Percentiles rank a stretch among this genome's conserved stretches.
These are phyloP conservation scores for Brachionus rubens DNA, from an alignment of 1,140 invertebrate genomes.

Conservation along the genomic window DNA sequence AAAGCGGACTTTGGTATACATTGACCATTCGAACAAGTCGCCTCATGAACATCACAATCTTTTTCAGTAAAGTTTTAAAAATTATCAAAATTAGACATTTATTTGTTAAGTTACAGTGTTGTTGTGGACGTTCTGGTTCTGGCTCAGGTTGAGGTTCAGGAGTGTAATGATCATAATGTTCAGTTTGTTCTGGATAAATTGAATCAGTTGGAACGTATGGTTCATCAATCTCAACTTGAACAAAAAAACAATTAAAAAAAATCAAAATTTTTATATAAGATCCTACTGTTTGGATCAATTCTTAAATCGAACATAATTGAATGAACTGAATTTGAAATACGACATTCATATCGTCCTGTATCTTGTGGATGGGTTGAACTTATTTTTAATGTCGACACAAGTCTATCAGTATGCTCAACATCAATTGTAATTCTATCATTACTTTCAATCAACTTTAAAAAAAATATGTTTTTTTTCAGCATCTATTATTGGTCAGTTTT, in stretches of 20 bases:
- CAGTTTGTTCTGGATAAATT: no score
- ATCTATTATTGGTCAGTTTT: no score
- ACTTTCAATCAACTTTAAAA: not conserved
- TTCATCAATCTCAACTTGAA: no score
- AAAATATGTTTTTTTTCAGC: no score
- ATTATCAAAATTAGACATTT: not conserved
- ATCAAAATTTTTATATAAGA: no score
- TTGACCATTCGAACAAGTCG: conserved; percentile 44
- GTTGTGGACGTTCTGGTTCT: no score
- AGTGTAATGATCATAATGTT: no score
- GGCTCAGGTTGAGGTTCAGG: no score
- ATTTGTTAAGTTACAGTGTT: not conserved
- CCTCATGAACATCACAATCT: conserved; percentile 30
- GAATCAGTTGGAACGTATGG: no score
- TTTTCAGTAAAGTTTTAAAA: not conserved
- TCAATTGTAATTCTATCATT: not conserved
- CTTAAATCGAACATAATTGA: no score
- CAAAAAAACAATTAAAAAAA: no score
- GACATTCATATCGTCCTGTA: not conserved
- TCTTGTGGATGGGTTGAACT: not conserved
- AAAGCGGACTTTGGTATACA: conserved; percentile 17
- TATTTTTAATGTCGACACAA: not conserved
- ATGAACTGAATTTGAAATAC: not conserved
- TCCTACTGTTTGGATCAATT: no score
- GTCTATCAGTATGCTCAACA: not conserved